Conservation (phyloP, 2,888 invertebrate species). For the Ditula angustiorana region DNA sequence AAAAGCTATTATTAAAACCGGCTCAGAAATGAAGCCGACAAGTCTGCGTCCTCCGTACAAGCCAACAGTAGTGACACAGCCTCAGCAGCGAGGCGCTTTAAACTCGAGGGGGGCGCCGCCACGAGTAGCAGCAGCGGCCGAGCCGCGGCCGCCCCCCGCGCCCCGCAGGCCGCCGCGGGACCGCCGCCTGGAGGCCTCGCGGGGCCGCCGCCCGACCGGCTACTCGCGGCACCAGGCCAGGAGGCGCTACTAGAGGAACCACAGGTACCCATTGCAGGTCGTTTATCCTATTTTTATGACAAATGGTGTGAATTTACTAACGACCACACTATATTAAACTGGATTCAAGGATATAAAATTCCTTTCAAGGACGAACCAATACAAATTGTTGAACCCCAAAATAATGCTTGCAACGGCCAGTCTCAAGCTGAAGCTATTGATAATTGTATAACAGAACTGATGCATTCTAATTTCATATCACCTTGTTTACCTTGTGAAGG, state of each 20-base stretch:
- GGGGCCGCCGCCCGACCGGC: constrained; percentile 20
- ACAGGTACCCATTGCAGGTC: constrained; percentile 33
- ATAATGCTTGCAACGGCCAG: background rate
- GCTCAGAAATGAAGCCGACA: too few relatives aligned
- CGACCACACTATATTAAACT: constrained; percentile 30
- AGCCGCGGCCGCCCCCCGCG: constrained; percentile 29
- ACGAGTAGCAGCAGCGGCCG: too few relatives aligned
- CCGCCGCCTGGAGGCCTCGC: background rate
- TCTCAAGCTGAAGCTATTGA: background rate
- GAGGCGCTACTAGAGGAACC: background rate
- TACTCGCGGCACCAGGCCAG: background rate
- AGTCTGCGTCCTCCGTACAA: too few relatives aligned
- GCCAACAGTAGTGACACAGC: too few relatives aligned
- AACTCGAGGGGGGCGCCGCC: too few relatives aligned
- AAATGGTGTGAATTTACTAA: constrained; percentile 36
- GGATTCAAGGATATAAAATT: constrained; percentile 40
- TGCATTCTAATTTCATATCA: constrained; percentile 34
- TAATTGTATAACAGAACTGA: constrained; percentile 11
- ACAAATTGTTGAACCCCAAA: background rate
- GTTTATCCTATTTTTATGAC: constrained; percentile 27
- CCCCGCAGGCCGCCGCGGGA: too few relatives aligned
- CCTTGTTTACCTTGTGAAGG: constrained; percentile 26
- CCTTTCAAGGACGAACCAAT: constrained; percentile 26
- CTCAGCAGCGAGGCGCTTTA: too few relatives aligned
- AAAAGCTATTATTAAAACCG: too few relatives aligned